Base-by-base conservation (phyloP, 2,113 vertebrate genomes). In the Pelmatolapia mariae region DNA sequence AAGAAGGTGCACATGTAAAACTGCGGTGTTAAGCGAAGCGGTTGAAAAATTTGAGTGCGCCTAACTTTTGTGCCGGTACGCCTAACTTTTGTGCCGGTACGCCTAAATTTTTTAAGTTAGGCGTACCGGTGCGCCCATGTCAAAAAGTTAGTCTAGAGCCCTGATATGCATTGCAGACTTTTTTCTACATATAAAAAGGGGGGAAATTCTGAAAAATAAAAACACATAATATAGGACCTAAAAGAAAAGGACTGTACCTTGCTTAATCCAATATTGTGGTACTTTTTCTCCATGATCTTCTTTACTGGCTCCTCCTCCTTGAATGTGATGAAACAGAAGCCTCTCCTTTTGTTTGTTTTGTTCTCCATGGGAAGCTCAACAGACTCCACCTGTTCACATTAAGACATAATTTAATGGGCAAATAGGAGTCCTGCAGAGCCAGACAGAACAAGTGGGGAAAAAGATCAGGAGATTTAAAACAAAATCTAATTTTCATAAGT, bases 271-370 rank as follows among this genome's bases (percentile, higher is more conserved):
- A 99, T 98, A 78, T 99, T 99, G 95, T 99, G 99, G 90, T 98
- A 99, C 94, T 99, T 99, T 92, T 99, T 99, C 94, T 99, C 98
- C 98, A 99, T 99, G 90, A 99, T 99, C 88, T 96, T 98, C 95
- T 99, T 99, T 18, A 99, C 99, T 61, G 98, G 97, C 13, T 99
- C 99, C 87, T 99, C 98, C 71, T 99, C 98, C 94, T 97, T 98
- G 94, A 99, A 99, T 6, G 98, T 99, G 91, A 99, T 98, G 95
- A 99, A 99, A 95, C 99, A 99, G 96, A 99, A 99, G 19, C 99
- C 98, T 96, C 99, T 97, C 36, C 99, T 97, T 94, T 99, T 99
- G 94, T 99, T 99, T n/a, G 98, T 99, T 96, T 99, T 99, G 95
- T 98, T 99, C 94, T 99, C 99, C 98, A 99, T 99, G 84, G 98